These are phyloP conservation scores for Agrochola circellaris DNA, from an alignment of 2,888 invertebrate genomes.

Conservation along the genomic window DNA sequence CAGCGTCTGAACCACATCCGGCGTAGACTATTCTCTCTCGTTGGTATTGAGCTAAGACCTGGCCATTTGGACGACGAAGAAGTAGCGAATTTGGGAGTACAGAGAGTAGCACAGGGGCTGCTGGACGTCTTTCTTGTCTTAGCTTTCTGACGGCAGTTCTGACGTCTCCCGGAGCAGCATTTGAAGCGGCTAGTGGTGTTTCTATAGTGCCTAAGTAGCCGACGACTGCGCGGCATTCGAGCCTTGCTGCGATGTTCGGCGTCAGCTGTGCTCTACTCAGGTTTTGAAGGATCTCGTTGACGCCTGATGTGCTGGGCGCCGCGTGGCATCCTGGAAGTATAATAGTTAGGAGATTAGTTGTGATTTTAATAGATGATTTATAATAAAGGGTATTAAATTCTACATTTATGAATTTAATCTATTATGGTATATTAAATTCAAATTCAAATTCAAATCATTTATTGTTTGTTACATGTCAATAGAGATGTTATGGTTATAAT, in stretches of 20 bases:
- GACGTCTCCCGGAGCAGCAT: slow-evolving; percentile 94
- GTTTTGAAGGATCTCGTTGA: slow-evolving; percentile 86
- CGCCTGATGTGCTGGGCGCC: slow-evolving; percentile 84
- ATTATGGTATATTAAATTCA: background rate
- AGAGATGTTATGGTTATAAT: no score
- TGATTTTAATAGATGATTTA: background rate
- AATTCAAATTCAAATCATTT: no score
- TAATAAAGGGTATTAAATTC: background rate
- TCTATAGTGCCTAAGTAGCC: slow-evolving; percentile 99
- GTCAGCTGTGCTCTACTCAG: slow-evolving; percentile 82
- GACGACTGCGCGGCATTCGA: slow-evolving; percentile 96
- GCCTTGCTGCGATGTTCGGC: slow-evolving; percentile 86
- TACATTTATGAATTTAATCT: background rate
- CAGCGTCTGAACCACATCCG: slow-evolving; percentile 97
- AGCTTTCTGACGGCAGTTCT: slow-evolving; percentile 97
- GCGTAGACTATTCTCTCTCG: slow-evolving; percentile 96
- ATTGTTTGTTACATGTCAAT: no score
- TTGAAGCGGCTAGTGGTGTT: slow-evolving; percentile 96
- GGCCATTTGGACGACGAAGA: slow-evolving; percentile 94
- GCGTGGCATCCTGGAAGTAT: slow-evolving; percentile 83
- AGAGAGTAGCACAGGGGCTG: slow-evolving; percentile 96
- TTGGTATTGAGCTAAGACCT: slow-evolving; percentile 96
- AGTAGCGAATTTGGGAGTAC: slow-evolving; percentile 95
- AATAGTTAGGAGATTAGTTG: background rate
- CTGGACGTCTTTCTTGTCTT: slow-evolving; percentile 96